Percentiles rank a stretch among this genome's conserved stretches.
Evolutionary conservation across 2,888 invertebrate species (phyloP).

Genomic region (Nipponacmea schrenckii): DNA sequence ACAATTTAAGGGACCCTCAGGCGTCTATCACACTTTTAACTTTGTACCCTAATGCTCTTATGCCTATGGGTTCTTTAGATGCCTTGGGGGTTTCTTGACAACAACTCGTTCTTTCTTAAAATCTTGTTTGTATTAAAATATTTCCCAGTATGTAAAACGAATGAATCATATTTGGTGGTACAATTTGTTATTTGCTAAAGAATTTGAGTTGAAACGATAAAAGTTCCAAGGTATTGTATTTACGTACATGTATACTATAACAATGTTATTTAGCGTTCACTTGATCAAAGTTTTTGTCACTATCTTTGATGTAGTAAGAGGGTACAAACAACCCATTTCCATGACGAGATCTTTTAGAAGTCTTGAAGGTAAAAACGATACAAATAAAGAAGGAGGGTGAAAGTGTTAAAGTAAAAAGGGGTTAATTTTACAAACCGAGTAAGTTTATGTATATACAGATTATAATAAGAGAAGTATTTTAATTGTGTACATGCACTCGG

Average conservation of each 20-base stretch:
- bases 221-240: not conserved
- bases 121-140: not conserved
- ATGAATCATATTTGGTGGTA: not conserved
- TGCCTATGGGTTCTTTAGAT: not conserved
- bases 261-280: not conserved
- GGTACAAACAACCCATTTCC: not conserved
- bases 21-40: not conserved
- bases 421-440: not conserved
- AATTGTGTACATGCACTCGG: not conserved
- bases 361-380: no score
- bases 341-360: no score
- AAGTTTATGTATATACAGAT: not conserved
- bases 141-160: not conserved
- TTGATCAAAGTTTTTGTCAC: not conserved
- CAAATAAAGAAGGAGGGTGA: no score
- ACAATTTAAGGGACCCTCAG: constrained; percentile 3
- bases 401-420: not conserved
- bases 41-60: no score
- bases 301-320: not conserved
- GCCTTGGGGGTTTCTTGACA: not conserved
- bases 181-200: not conserved
- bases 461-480: not conserved
- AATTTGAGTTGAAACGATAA: not conserved
- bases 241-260: not conserved
- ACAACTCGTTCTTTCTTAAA: not conserved